These are phyloP conservation scores for Heliconius himera DNA, from an alignment of 1,140 invertebrate genomes.

Conservation along the genomic window DNA sequence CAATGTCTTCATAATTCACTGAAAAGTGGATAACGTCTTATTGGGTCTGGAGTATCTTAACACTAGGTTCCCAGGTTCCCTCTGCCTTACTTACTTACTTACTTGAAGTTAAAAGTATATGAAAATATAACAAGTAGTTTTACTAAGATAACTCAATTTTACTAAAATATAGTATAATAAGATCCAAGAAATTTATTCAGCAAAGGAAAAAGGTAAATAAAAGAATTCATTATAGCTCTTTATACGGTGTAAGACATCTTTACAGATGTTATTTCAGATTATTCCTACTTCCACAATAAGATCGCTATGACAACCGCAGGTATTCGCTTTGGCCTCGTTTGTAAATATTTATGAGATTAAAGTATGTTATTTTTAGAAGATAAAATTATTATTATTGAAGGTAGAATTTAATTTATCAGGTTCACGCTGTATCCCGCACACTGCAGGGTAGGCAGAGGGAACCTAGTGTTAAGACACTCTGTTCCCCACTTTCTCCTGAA, in stretches of 20 bases:
- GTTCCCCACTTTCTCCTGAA: no score
- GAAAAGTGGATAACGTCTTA: no score
- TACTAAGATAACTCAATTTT: not conserved
- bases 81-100: no score
- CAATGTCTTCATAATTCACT: no score
- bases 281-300: conserved; percentile 9
- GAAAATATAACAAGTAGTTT: not conserved
- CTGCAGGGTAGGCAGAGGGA: no score
- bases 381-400: not conserved
- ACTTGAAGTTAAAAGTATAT: not conserved
- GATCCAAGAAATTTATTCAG: not conserved
- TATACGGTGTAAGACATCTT: conserved; percentile 1
- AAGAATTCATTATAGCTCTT: conserved; percentile 3
- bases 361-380: not conserved
- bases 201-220: not conserved
- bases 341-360: conserved; percentile 8
- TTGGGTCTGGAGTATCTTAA: no score
- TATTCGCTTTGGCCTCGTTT: not conserved
- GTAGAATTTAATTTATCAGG: not conserved
- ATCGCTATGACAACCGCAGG: conserved; percentile 8
- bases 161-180: not conserved
- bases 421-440: no score
- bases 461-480: no score
- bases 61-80: no score
- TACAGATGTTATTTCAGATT: conserved; percentile 8